A percentile compares a stretch with the other conserved stretches of the same genome.
phyloP scores from a whole-genome alignment of 2,888 invertebrate species.

The Itoplectis maculator region DNA sequence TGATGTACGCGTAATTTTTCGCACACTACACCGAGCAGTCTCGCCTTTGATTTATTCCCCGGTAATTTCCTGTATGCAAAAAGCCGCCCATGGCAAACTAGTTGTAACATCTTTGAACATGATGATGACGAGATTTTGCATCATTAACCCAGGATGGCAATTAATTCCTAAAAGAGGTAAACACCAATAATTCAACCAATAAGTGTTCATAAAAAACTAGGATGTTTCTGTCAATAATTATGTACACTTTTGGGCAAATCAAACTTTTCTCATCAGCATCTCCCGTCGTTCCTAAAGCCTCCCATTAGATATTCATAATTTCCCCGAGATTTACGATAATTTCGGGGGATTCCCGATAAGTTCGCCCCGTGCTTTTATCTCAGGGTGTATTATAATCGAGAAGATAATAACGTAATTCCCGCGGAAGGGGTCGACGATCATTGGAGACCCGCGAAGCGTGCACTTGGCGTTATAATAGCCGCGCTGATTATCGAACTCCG shows the following conservation, averaged over 20 bases:
- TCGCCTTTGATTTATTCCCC: background rate
- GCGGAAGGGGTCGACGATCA: background rate
- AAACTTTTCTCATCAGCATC: too few species aligned
- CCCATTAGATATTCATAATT: too few species aligned
- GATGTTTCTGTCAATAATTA: too few species aligned
- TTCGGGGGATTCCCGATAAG: background rate
- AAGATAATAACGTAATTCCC: slow-evolving; percentile 16
- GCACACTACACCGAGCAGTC: background rate
- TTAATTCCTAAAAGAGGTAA: too few species aligned
- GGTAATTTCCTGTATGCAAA: background rate
- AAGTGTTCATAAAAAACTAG: too few species aligned
- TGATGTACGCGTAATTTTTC: background rate
- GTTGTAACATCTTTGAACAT: background rate
- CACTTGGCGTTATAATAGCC: background rate
- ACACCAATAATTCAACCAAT: too few species aligned
- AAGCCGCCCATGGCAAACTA: background rate
- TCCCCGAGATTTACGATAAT: background rate
- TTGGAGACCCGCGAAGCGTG: background rate
- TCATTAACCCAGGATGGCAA: too few species aligned
- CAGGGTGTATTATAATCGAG: background rate
- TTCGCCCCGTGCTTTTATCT: background rate
- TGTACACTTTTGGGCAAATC: too few species aligned
- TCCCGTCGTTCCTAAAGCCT: too few species aligned
- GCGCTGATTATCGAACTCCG: slow-evolving; percentile 27
- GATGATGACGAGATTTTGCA: too few species aligned